phyloP scores from a whole-genome alignment of 1,140 invertebrate species.

The Rhyacophila brunnea region DNA sequence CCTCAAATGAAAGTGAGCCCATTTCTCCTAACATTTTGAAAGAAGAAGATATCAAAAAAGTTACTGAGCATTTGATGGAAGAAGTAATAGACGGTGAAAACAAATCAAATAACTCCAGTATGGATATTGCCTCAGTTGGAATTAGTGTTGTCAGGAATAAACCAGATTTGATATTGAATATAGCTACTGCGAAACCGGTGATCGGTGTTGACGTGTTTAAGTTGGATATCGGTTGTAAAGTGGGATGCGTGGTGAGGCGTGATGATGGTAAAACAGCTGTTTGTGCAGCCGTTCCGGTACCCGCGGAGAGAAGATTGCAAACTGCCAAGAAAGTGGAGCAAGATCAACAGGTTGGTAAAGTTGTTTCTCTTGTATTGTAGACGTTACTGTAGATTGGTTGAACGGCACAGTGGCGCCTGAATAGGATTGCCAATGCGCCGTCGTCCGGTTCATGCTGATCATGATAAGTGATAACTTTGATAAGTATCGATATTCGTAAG shows the following conservation, averaged over 20 bases:
- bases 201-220: background rate
- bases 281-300: background rate
- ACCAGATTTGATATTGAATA: slow-evolving; percentile 11
- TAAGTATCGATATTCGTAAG: too few species aligned
- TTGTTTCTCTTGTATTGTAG: too few species aligned
- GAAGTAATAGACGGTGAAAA: background rate
- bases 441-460: too few species aligned
- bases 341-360: slow-evolving; percentile 12
- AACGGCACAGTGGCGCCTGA: too few species aligned
- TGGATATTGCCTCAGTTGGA: background rate
- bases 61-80: background rate
- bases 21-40: slow-evolving; percentile 32
- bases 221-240: background rate
- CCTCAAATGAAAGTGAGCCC: slow-evolving; percentile 67
- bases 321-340: slow-evolving; percentile 4
- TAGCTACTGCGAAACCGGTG: background rate
- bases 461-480: too few species aligned
- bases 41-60: too few species aligned
- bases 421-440: too few species aligned
- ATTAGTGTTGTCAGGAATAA: background rate
- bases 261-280: background rate
- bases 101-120: background rate
- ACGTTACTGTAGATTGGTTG: too few species aligned
- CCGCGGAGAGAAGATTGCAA: slow-evolving; percentile 10
- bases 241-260: background rate